Evolutionary conservation across 2,113 vertebrate genomes (phyloP).

Genomic region (Dasyornis broadbenti): DNA sequence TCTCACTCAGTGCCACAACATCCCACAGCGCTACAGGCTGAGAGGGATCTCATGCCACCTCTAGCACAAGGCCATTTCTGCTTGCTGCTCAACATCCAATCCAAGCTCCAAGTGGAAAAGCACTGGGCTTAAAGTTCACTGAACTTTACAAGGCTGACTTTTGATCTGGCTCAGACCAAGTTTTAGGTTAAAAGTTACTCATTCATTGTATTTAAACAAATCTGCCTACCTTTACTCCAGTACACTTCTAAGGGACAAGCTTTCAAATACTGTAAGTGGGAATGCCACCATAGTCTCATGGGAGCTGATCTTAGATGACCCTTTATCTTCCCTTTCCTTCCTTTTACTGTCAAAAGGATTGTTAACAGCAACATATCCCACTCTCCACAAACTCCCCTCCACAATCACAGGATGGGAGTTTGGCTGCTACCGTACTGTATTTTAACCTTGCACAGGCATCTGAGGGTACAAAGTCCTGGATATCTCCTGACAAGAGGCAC

Average conservation of each 20-base stretch:
- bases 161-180: not conserved
- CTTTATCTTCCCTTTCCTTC: not conserved
- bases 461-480: not conserved
- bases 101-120: not conserved
- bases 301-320: not conserved
- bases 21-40: rapidly evolving
- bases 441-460: not conserved
- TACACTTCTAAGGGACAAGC: not conserved
- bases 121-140: not conserved
- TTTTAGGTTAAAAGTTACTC: not conserved
- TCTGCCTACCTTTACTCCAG: not conserved
- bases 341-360: not conserved
- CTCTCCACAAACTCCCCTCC: not conserved
- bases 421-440: not conserved
- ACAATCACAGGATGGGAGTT: not conserved
- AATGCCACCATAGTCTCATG: rapidly evolving
- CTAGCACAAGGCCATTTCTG: not conserved
- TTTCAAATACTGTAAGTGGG: not conserved
- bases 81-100: not conserved
- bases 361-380: rapidly evolving
- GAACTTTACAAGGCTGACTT: not conserved
- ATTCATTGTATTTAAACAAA: not conserved
- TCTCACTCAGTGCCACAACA: not conserved
- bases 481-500: not conserved
- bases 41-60: not conserved